Evolutionary conservation across 1,140 invertebrate species (phyloP).

Genomic region (Drosophila prosaltans): DNA sequence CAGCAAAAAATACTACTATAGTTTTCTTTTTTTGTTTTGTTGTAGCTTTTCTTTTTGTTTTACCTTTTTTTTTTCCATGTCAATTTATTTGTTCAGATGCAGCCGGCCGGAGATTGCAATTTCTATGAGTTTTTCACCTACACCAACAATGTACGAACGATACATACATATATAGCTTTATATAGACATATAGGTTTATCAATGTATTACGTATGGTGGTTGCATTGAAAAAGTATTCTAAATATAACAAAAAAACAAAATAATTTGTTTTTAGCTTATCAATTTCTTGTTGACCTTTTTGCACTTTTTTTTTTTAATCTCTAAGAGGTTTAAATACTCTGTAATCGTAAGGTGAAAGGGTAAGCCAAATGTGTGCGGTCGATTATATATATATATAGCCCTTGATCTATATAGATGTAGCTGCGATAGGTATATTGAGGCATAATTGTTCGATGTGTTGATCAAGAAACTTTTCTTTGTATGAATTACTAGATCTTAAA

Average conservation of each 20-base stretch:
- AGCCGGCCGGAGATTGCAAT: constrained; percentile 11
- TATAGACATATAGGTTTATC: not conserved
- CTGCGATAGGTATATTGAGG: too few relatives aligned
- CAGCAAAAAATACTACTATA: constrained; percentile 5
- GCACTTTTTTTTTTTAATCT: constrained; percentile 1
- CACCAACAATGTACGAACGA: not conserved
- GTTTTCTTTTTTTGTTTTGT: constrained; percentile 5
- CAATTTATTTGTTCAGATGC: constrained; percentile 11
- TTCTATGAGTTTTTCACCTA: constrained; percentile 4
- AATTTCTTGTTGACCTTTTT: constrained; percentile 8
- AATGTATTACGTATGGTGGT: not conserved
- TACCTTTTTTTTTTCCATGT: constrained; percentile 11
- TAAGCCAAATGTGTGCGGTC: not conserved
- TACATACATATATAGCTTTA: too few relatives aligned
- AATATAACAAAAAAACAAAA: not conserved
- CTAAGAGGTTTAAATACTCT: constrained; percentile 5
- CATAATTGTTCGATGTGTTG: too few relatives aligned
- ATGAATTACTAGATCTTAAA: too few relatives aligned
- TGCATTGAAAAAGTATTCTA: not conserved
- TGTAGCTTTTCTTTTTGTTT: constrained; percentile 22
- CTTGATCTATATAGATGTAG: too few relatives aligned
- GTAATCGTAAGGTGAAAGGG: not conserved
- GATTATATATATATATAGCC: too few relatives aligned
- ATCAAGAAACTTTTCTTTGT: too few relatives aligned
- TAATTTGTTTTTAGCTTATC: constrained; percentile 10